Base-by-base conservation (phyloP, 2,888 invertebrate genomes). In the Silvanus unidentatus region DNA sequence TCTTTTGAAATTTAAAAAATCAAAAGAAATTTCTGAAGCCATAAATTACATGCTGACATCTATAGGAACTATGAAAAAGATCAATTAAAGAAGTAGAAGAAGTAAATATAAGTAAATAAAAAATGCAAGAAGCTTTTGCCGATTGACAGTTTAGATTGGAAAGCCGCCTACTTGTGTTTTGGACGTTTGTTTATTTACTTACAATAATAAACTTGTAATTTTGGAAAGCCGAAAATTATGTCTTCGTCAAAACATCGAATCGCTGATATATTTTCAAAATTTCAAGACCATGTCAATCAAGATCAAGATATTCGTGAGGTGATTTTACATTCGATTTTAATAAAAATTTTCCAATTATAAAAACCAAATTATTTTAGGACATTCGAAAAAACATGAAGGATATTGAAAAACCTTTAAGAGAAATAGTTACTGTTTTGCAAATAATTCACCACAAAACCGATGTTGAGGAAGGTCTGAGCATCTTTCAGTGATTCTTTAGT, bases 281-380 rank as follows among this genome's bases (percentile, higher is more conserved):
- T 89, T 66, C 90, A 91, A 65, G 81, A 83, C 48, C 79, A 81
- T 65, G 74, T 93, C 27, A 85, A 86, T 58, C 74, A 76, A 10
- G 92, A 93, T 62, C 89, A 91, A 67, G 85, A 86, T 64, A 65
- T 82, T 32, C 78, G 90, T 50, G 92, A 92, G 78, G 92, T 90
- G 71, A 59, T 53, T 46, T 38, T 49, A 15, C 39, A 27, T 53
- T 53, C 42, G 51, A 54, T 52, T 28, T n/a, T n/a, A n/a, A 28
- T 28, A 9, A 28, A 28, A 8, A 28, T 10, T 28, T 28, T 10
- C 28, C 8, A 9, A 28, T 9, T 9, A 28, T 10, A 9, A 28
- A 8, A 10, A 28, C 28, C 8, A 28, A 28, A 8, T 9, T 28
- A 28, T 64, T 62, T 50, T 57, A 84, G 84, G 78, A 78, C 70